Evolutionary conservation across 2,888 invertebrate species (phyloP).

Genomic region (Cephus pygmeus): DNA sequence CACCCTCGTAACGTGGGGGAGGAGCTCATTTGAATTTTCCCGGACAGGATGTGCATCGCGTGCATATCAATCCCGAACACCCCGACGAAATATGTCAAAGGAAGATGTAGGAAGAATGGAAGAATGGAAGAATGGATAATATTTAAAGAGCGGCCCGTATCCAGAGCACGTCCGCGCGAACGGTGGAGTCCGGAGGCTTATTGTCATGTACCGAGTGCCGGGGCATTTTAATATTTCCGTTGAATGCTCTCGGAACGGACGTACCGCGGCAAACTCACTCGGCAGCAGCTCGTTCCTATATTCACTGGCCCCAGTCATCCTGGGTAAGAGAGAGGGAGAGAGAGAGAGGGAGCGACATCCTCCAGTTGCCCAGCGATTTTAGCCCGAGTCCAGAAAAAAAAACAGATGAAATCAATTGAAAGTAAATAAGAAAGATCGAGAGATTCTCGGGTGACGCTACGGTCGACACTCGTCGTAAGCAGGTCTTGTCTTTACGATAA

Average conservation of each 20-base stretch:
- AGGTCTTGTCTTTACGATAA: neutral
- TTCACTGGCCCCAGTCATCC: neutral
- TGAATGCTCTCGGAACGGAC: constrained; percentile 29
- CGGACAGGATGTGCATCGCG: constrained; percentile 60
- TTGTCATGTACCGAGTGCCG: constrained; percentile 52
- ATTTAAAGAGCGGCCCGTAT: constrained; percentile 38
- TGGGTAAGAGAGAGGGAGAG: neutral
- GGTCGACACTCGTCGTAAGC: neutral
- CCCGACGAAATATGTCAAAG: constrained; percentile 44
- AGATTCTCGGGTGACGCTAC: neutral
- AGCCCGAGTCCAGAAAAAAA: constrained; percentile 9
- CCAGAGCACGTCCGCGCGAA: constrained; percentile 60
- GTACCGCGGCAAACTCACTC: constrained; percentile 20
- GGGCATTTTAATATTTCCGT: constrained; percentile 60
- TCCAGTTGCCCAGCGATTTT: constrained; percentile 38
- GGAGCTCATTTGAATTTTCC: constrained; percentile 50
- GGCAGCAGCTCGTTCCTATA: neutral
- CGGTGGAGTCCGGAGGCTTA: constrained; percentile 44
- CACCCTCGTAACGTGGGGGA: neutral
- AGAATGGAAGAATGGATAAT: constrained; percentile 5
- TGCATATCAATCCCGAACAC: constrained; percentile 59
- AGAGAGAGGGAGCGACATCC: neutral
- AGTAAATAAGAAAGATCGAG: neutral
- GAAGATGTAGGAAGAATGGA: constrained; percentile 22
- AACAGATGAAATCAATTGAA: neutral